Percentiles rank a stretch among this genome's conserved stretches.
These are phyloP conservation scores for Pachypanchax playfairii DNA, from an alignment of 2,113 vertebrate species.

Conservation along the genomic window DNA sequence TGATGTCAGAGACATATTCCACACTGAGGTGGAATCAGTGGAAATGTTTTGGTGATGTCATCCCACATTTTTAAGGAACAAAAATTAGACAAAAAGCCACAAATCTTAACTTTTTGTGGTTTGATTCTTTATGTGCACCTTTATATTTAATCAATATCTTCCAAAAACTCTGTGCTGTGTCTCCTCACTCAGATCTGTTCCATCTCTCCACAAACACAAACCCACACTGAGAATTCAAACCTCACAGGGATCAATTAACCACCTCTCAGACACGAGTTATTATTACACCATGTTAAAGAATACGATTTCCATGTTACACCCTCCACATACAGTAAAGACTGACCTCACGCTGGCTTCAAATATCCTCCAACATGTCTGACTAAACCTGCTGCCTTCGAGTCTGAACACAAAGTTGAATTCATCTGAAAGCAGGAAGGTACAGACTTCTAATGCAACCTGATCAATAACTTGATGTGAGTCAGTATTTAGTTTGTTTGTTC, in stretches of 20 bases:
- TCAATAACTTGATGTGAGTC: not conserved
- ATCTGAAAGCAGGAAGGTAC: too few species aligned
- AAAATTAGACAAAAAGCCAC: slow-evolving; percentile 9
- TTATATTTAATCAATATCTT: slow-evolving; percentile 9
- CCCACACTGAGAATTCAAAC: slow-evolving; percentile 32
- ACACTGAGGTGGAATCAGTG: slow-evolving; percentile 1
- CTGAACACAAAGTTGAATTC: not conserved
- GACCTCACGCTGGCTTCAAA: slow-evolving; percentile 33
- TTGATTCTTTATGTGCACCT: not conserved
- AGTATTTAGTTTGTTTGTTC: not conserved
- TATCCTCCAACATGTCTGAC: too few species aligned
- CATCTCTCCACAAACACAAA: slow-evolving; percentile 8
- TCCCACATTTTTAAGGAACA: slow-evolving; percentile 17
- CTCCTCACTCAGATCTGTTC: slow-evolving; percentile 24
- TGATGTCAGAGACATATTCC: slow-evolving; percentile 25
- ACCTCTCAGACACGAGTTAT: slow-evolving; percentile 25
- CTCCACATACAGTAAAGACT: slow-evolving; percentile 13
- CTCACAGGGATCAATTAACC: slow-evolving; percentile 65
- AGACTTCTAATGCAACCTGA: not conserved
- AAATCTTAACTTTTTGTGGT: too few species aligned
- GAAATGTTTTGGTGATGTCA: slow-evolving; percentile 4
- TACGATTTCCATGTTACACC: slow-evolving; percentile 25
- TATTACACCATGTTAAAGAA: slow-evolving; percentile 33
- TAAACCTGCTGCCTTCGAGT: not conserved
- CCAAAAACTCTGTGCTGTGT: slow-evolving; percentile 4